Evolutionary conservation across 2,797 vertebrate species (phyloP).

Genomic region (Falco rusticolus): DNA sequence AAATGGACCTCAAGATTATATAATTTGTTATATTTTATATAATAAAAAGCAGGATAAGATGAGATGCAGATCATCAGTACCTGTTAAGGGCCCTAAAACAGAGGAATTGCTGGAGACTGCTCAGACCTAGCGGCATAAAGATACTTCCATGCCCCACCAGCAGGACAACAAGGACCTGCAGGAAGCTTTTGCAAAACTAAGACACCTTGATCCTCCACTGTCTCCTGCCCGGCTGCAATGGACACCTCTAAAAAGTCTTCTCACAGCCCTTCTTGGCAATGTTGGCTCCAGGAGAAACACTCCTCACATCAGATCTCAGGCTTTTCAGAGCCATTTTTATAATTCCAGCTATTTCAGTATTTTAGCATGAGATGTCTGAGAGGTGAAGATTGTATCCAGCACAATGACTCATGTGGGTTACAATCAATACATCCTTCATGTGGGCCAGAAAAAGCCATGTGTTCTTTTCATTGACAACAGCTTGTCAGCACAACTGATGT

Average conservation of each 20-base stretch:
- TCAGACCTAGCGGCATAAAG: not conserved
- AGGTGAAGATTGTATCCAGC: not conserved
- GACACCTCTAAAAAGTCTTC: not conserved
- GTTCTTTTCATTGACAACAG: slow-evolving; percentile 42
- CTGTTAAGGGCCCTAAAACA: not conserved
- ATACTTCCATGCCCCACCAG: not conserved
- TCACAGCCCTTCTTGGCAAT: not conserved
- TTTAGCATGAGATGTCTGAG: not conserved
- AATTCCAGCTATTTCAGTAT: not conserved
- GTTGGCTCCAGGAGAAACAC: not conserved
- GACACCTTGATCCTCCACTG: not conserved
- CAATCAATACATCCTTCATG: not conserved
- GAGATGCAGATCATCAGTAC: not conserved
- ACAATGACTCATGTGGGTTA: slow-evolving; percentile 18
- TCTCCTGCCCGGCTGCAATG: not conserved
- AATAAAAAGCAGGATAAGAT: not conserved
- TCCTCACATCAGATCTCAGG: not conserved
- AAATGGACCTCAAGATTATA: not conserved
- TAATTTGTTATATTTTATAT: too few species aligned
- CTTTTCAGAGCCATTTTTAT: not conserved
- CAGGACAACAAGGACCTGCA: not conserved
- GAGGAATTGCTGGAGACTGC: not conserved
- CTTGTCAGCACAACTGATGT: slow-evolving; percentile 10
- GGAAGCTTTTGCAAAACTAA: not conserved
- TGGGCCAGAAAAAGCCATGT: slow-evolving; percentile 13